These are phyloP conservation scores for Lymantria dispar DNA, from an alignment of 2,888 invertebrate species.

Conservation along the genomic window DNA sequence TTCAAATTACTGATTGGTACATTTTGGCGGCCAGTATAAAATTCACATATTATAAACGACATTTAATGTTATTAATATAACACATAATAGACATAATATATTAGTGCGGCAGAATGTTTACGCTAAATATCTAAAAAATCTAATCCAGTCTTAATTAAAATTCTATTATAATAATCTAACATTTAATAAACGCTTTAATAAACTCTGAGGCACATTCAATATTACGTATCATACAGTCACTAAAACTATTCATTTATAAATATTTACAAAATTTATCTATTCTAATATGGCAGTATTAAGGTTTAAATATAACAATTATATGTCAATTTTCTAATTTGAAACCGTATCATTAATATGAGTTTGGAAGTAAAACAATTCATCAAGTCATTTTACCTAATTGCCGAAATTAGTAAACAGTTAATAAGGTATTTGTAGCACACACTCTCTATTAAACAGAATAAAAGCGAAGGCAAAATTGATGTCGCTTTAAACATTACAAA, in stretches of 20 bases:
- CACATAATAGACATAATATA: conserved; percentile 24
- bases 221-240: conserved; percentile 64
- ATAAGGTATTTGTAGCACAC: no score
- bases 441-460: no score
- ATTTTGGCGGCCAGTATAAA: conserved; percentile 2
- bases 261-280: conserved; percentile 57
- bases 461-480: no score
- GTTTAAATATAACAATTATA: conserved; percentile 48
- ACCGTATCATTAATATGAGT: conserved; percentile 8
- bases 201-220: conserved; percentile 79
- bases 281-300: conserved; percentile 80
- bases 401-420: neutral
- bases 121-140: conserved; percentile 35
- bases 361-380: neutral
- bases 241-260: conserved; percentile 35
- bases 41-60: conserved; percentile 12
- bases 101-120: conserved; percentile 19
- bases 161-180: conserved; percentile 40
- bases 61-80: conserved; percentile 8
- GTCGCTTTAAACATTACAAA: no score
- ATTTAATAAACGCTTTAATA: conserved; percentile 71
- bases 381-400: neutral
- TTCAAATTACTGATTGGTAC: no score
- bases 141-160: conserved; percentile 59
- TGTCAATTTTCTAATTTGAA: conserved; percentile 5